phyloP scores from a whole-genome alignment of 2,113 vertebrate genomes.

The Trochalopteron elliotii region DNA sequence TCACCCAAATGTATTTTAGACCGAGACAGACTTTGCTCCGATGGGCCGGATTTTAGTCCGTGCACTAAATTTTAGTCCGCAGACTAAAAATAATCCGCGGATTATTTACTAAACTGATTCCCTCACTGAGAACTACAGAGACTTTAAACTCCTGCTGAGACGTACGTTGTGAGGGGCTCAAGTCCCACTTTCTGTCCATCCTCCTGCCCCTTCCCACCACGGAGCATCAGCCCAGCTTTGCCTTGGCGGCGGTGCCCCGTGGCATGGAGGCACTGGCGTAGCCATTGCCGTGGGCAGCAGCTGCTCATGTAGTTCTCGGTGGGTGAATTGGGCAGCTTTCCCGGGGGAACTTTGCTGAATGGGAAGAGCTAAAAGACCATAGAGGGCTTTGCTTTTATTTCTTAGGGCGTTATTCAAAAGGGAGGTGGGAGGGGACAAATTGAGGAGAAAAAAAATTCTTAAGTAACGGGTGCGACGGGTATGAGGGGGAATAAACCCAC shows the following conservation, averaged over 20 bases:
- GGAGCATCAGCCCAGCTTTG: constrained; percentile 22
- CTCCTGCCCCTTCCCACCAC: constrained; percentile 59
- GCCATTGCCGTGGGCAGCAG: not conserved
- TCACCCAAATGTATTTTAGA: constrained; percentile 69
- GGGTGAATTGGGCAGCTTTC: constrained; percentile 77
- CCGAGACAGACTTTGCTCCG: constrained; percentile 65
- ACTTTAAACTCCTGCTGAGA: constrained; percentile 7
- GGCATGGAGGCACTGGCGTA: constrained; percentile 65
- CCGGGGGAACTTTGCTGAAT: constrained; percentile 65
- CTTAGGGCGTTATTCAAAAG: constrained; percentile 60
- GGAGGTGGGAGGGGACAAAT: constrained; percentile 28
- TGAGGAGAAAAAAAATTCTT: constrained; percentile 34
- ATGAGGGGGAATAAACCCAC: constrained; percentile 71
- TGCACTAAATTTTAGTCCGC: constrained; percentile 84
- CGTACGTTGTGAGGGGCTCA: constrained; percentile 9
- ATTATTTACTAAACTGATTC: constrained; percentile 80
- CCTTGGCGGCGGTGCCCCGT: constrained; percentile 2
- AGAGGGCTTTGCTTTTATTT: constrained; percentile 48
- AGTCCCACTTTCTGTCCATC: not conserved
- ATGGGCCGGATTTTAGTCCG: constrained; percentile 77
- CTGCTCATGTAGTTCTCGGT: constrained; percentile 76
- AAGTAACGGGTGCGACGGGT: constrained; percentile 65
- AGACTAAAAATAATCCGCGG: constrained; percentile 85
- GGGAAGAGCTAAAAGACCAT: constrained; percentile 52
- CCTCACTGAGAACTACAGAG: constrained; percentile 81